These are phyloP conservation scores for Syritta pipiens DNA, from an alignment of 2,888 invertebrate species.

Conservation along the genomic window DNA sequence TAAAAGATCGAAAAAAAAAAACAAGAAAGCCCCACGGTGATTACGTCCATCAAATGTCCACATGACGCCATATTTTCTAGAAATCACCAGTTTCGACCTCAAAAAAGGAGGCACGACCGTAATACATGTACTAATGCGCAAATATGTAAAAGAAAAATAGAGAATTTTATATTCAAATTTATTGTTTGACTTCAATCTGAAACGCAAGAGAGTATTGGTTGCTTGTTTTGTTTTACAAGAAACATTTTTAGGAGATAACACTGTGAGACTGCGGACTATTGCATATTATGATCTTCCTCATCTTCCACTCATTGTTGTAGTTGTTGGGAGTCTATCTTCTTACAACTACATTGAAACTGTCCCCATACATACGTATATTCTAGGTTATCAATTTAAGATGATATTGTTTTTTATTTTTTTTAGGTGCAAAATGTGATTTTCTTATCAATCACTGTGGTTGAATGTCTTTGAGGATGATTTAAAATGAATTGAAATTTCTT, in stretches of 20 bases:
- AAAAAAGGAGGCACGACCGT: not conserved
- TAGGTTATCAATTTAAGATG: not conserved
- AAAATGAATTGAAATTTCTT: no score
- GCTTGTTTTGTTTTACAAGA: not conserved
- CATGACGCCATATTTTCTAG: not conserved
- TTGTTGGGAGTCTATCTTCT: no score
- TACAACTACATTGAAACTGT: no score
- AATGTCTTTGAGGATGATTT: no score
- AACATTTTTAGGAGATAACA: not conserved
- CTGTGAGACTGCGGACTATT: not conserved
- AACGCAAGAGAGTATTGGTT: no score
- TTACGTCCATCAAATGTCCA: not conserved
- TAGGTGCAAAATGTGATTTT: not conserved
- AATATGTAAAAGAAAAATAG: not conserved
- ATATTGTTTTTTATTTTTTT: not conserved
- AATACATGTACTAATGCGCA: not conserved
- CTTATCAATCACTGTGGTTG: not conserved
- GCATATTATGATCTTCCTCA: not conserved
- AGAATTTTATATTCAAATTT: not conserved
- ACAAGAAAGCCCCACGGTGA: not conserved
- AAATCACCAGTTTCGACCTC: not conserved
- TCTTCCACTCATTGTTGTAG: no score
- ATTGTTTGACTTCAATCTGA: no score
- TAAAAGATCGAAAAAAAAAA: not conserved
- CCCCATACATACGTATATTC: no score